These are phyloP conservation scores for Heliconius congener DNA, from an alignment of 1,140 invertebrate species.

Conservation along the genomic window DNA sequence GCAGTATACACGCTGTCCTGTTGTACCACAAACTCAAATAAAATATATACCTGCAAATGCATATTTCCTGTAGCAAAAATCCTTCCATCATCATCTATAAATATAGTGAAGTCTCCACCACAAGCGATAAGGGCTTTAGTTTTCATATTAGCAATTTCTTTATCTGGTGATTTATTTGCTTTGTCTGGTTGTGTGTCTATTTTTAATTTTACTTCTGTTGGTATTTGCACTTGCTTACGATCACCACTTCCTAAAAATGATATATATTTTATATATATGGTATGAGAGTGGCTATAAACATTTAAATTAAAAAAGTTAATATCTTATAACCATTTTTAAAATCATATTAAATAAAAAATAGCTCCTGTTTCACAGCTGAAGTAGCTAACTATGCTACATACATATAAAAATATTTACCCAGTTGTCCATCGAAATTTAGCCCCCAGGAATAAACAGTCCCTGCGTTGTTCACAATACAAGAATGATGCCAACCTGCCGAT, in stretches of 20 bases:
- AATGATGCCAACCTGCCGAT: conserved; percentile 74
- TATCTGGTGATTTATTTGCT: conserved; percentile 41
- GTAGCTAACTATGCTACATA: too few relatives aligned
- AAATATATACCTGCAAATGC: conserved; percentile 51
- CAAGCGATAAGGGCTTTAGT: conserved; percentile 64
- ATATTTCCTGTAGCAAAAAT: conserved; percentile 65
- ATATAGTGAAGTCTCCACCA: conserved; percentile 71
- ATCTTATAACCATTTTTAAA: too few relatives aligned
- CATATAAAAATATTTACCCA: conserved; percentile 47
- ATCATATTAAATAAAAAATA: too few relatives aligned
- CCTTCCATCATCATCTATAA: conserved; percentile 64
- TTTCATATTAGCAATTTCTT: conserved; percentile 43
- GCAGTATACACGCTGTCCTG: too few relatives aligned
- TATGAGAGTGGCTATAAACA: too few relatives aligned
- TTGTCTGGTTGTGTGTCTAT: conserved; percentile 53
- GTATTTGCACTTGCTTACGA: conserved; percentile 63
- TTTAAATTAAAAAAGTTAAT: too few relatives aligned
- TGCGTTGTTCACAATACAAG: conserved; percentile 58
- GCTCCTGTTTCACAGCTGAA: too few relatives aligned
- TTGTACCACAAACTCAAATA: not conserved
- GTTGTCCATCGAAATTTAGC: conserved; percentile 71
- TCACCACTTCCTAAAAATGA: conserved; percentile 63
- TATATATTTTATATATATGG: not conserved
- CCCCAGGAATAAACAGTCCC: conserved; percentile 71
- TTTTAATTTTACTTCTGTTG: conserved; percentile 58